phyloP scores from a whole-genome alignment of 2,113 vertebrate genomes.

The Neogobius melanostomus region DNA sequence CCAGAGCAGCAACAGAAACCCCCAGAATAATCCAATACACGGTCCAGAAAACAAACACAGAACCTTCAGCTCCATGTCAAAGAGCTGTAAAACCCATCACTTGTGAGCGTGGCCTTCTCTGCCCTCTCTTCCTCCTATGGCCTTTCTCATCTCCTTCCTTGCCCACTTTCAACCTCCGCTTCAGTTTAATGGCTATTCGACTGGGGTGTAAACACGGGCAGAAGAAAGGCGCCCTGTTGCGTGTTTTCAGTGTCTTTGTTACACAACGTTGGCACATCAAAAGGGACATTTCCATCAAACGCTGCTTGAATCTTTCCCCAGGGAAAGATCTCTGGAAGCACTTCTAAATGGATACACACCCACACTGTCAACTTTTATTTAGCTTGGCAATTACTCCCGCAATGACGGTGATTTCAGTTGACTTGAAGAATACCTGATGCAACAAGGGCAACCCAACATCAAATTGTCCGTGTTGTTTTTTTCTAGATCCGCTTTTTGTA shows the following conservation, averaged over 20 bases:
- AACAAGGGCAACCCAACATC: not conserved
- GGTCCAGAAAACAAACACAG: too few species aligned
- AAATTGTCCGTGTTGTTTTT: not conserved
- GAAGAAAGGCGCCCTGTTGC: constrained; percentile 12
- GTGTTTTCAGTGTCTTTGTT: constrained; percentile 14
- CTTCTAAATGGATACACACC: constrained; percentile 19
- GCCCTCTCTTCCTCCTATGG: constrained; percentile 23
- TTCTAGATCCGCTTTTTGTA: too few species aligned
- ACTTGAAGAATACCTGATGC: not conserved
- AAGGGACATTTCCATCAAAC: constrained; percentile 35
- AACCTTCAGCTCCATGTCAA: too few species aligned
- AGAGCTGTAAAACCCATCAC: too few species aligned
- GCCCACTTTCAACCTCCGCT: constrained; percentile 26
- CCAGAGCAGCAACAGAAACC: too few species aligned
- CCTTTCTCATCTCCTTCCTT: constrained; percentile 47
- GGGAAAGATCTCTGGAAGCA: constrained; percentile 13
- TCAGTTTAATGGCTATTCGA: constrained; percentile 37
- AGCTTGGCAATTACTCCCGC: constrained; percentile 3
- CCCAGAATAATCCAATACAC: too few species aligned
- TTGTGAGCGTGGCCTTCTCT: constrained; percentile 1
- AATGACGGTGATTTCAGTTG: not conserved
- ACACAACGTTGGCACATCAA: constrained; percentile 24
- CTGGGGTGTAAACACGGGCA: constrained; percentile 23
- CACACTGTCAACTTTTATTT: constrained; percentile 10
- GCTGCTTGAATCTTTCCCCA: constrained; percentile 10